Evolutionary conservation across 2,113 vertebrate species (phyloP), one percentile per base, ranked within the genome.

Genomic region (Sapajus apella): DNA sequence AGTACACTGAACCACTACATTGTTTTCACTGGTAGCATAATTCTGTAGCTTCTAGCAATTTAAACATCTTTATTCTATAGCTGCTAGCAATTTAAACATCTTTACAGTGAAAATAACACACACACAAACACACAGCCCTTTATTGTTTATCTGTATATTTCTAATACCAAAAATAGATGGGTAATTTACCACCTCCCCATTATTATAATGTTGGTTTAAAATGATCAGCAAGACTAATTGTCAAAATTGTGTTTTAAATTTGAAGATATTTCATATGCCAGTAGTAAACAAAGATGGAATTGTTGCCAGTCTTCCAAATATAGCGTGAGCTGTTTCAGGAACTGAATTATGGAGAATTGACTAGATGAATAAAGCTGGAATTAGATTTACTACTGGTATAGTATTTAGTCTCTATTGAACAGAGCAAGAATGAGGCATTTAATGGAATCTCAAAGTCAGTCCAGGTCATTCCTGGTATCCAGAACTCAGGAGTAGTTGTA

Each of bases 121-220:
- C 20, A 76, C n/a, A 82, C 2, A 81, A 10, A 90, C 50, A 92
- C 35, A 61, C 58, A 82, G 18, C 1, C 37, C 27, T 84, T 77
- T 35, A 73, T 13, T 93, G 9, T 82, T 93, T 94, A 61, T 86
- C 66, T 79, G 35, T 79, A 30, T 87, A 86, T 87, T 92, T 95
- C 68, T 40, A 94, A 45, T 35, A 88, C 40, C 14, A 90, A 94
- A 94, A 81, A 32, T 64, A 86, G n/a, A 90, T 40, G 56, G 16
- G 0, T 66, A 94, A 91, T 92, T 95, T 94, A 77, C 80, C 37
- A 93, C 4, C 47, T 76, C 95, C 20, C n/a, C 21, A 70, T 56
- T 79, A 70, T 85, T 83, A 76, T 27, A 9, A 56, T 75, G 21
- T 55, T 96, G 73, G 32, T 91, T 95, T 86, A 85, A 95, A 93